Evolutionary conservation across 2,888 invertebrate species (phyloP), one percentile per base, ranked within the genome.

Genomic region (Salticus scenicus): DNA sequence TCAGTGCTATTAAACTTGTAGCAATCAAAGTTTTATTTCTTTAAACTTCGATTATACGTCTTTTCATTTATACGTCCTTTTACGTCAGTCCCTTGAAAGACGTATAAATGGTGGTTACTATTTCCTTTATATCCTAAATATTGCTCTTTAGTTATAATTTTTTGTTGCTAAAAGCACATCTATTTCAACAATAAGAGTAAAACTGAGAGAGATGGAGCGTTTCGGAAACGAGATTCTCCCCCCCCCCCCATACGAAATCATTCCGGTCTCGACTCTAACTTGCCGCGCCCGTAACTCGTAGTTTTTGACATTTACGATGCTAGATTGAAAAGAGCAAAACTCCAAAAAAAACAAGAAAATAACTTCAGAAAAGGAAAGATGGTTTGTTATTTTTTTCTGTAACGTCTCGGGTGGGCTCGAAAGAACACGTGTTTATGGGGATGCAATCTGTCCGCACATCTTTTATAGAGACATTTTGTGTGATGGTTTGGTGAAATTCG

Each of bases 291-390:
- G 75, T 82, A 82, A 75, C 64, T 82, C 47, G 41, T 24, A 14
- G 20, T 31, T 63, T 42, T 31, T 70, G 81, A 82, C 81, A 27
- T 82, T 82, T 82, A 82, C 75, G 81, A 66, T 67, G 51, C 67
- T 41, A 73, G 37, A 42, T 51, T 63, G 33, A 51, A 31, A 70
- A 37, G n/a, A 30, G 41, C 64, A 79, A 81, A 70, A 70, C 70
- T 14, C 5, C 8, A 51, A 69, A 67, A 42, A 10, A 73, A 24
- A 30, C 24, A 69, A 51, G 51, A 64, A 78, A 37, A 41, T 1
- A 37, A 30, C n/a, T 31, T 0, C 30, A 14, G 63, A 7, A 66
- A n/a, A 28, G 1, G 31, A n/a, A 66, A 28, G 4, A 14, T 66
- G 12, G 12, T n/a, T 66, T 30, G 31, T 66, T 66, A 30, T n/a